phyloP scores from a whole-genome alignment of 2,797 vertebrate genomes.

The Rousettus madagascariensis region DNA sequence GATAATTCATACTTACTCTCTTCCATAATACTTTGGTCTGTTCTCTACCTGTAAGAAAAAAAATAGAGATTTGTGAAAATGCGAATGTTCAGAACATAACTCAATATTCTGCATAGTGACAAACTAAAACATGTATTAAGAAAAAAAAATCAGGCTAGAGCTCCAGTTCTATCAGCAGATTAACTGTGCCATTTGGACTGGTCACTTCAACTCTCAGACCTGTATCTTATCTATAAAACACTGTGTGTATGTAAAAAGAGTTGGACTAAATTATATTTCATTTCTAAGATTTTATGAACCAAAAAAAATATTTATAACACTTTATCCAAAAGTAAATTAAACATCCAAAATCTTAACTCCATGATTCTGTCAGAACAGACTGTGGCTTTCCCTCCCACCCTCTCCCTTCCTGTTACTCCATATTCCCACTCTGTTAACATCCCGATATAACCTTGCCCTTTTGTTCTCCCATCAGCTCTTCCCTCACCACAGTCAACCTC shows the following conservation, averaged over 20 bases:
- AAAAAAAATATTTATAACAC: slow-evolving; percentile 32
- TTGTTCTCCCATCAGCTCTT: neutral
- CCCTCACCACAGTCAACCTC: neutral
- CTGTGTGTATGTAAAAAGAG: neutral
- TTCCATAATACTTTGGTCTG: slow-evolving; percentile 98
- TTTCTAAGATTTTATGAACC: slow-evolving; percentile 33
- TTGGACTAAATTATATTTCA: slow-evolving; percentile 14
- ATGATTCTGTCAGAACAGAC: neutral
- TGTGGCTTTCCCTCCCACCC: neutral
- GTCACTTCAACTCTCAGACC: neutral
- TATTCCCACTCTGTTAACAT: neutral
- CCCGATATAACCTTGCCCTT: neutral
- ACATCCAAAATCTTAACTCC: neutral
- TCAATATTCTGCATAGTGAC: slow-evolving; percentile 48
- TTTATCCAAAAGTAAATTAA: slow-evolving; percentile 50
- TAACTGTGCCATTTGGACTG: neutral
- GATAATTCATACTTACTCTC: slow-evolving; percentile 93
- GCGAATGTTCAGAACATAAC: slow-evolving; percentile 32
- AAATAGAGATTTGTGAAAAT: slow-evolving; percentile 57
- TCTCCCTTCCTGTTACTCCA: neutral
- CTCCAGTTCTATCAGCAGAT: neutral
- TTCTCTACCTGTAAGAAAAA: slow-evolving; percentile 92
- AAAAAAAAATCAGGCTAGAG: neutral
- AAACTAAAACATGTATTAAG: slow-evolving; percentile 26
- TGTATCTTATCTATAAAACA: neutral